Evolutionary conservation across 2,888 invertebrate species (phyloP).

Genomic region (Beris chalybata): DNA sequence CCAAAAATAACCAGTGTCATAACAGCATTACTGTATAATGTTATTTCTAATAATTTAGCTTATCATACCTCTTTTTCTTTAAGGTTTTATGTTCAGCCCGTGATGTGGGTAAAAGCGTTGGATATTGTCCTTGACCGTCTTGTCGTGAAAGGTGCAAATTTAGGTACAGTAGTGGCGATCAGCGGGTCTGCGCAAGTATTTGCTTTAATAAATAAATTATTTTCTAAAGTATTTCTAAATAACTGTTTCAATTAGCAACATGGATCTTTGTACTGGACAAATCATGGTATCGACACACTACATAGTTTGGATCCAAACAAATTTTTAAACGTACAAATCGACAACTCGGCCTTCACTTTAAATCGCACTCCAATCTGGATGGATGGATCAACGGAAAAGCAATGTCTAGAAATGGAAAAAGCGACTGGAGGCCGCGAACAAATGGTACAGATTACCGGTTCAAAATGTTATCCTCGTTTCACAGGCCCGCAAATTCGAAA

Average conservation of each 20-base stretch:
- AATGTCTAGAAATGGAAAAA: slow-evolving; percentile 69
- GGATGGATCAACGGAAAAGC: slow-evolving; percentile 69
- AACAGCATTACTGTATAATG: no score
- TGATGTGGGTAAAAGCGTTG: slow-evolving; percentile 95
- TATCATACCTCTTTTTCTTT: slow-evolving; percentile 40
- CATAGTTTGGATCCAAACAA: slow-evolving; percentile 68
- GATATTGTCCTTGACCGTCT: slow-evolving; percentile 88
- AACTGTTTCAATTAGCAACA: slow-evolving; percentile 74
- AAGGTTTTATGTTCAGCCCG: slow-evolving; percentile 77
- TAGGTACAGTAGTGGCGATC: slow-evolving; percentile 78
- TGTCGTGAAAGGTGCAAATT: slow-evolving; percentile 78
- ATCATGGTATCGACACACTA: slow-evolving; percentile 69
- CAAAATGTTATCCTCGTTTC: slow-evolving; percentile 63
- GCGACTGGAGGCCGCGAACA: slow-evolving; percentile 67
- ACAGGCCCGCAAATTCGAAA: slow-evolving; percentile 94
- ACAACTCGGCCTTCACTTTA: slow-evolving; percentile 73
- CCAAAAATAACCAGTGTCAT: no score
- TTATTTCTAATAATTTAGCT: no score
- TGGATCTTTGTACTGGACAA: slow-evolving; percentile 94
- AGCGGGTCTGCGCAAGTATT: slow-evolving; percentile 90
- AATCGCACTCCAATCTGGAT: slow-evolving; percentile 92
- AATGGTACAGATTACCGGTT: slow-evolving; percentile 54
- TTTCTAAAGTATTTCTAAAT: no score
- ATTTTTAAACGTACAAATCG: slow-evolving; percentile 82
- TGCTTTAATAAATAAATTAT: neutral